Conservation (phyloP, 2,113 vertebrate genomes). For the Lepisosteus oculatus region DNA sequence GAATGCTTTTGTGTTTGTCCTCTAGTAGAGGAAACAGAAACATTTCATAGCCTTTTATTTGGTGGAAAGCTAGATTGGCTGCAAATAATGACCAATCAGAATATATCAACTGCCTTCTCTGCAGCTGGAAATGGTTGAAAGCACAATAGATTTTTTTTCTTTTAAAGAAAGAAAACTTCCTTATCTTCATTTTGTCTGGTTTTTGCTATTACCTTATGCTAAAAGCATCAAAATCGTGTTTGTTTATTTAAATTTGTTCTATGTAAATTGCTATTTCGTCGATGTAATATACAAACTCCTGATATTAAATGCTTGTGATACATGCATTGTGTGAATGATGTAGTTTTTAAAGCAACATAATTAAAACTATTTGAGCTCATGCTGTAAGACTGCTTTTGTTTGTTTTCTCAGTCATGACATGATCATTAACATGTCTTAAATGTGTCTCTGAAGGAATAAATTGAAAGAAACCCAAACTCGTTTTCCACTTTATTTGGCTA, state of each 20-base stretch:
- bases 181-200: conserved; percentile 33
- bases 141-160: conserved; percentile 47
- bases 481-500: too few species aligned
- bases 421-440: not conserved
- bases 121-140: conserved; percentile 31
- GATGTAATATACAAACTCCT: conserved; percentile 46
- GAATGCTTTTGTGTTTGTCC: not conserved
- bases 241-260: conserved; percentile 66
- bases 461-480: too few species aligned
- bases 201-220: conserved; percentile 45
- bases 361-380: conserved; percentile 52
- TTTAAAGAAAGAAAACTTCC: conserved; percentile 39
- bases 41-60: too few species aligned
- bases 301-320: conserved; percentile 67
- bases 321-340: conserved; percentile 61
- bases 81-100: conserved; percentile 35
- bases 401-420: conserved; percentile 2
- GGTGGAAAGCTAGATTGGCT: not conserved
- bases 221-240: conserved; percentile 62
- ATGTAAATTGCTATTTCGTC: conserved; percentile 58
- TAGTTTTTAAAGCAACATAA: conserved; percentile 74
- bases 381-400: conserved; percentile 21
- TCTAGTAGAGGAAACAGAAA: not conserved
- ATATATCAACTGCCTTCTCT: conserved; percentile 25
- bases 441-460: not conserved